Base-by-base conservation (phyloP, 1,140 invertebrate genomes). In the Achatina immaculata region DNA sequence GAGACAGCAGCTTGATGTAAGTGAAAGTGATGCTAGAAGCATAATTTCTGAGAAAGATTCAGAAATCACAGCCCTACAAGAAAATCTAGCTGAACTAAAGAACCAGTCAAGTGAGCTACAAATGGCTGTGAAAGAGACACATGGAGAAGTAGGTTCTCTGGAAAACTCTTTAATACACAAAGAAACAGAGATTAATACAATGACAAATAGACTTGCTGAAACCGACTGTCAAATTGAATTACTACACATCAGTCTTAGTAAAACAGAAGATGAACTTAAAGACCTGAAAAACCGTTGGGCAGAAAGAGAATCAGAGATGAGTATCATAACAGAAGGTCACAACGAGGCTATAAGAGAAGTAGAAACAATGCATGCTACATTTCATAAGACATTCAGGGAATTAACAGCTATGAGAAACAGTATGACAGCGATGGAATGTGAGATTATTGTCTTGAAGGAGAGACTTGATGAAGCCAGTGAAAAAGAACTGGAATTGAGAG, bases 231-330 rank as follows among this genome's bases (percentile, higher is more conserved):
- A 62, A 16, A 62, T 1, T 2, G n/a, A 62, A 6, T 6, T 19
- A 34, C 21, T 62, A 34, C 58, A 62, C 4, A 34, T 1, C 4
- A 34, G 1, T 19, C n/a, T 62, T 31, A 62, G 9, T 31, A 1
- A 62, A 62, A 62, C n/a, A 9, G 34, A 81, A 40, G 74, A 77
- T 28, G 80, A 81, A 21, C 31, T 71, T 45, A 36, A 73, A 40
- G 45, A 45, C 9, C 31, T 48, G 36, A 48, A 75, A 40, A 45
- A 62, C 1, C 28, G 1, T 34, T 1, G 4, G 7, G 21, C 42
- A 19, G 42, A 42, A 11, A 69, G 7, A 69, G 68, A 69, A 28
- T 19, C 7, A 1, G 68, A 69, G 68, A 42, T 42, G 4, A 40
- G n/a, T 1, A 42, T 9, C 42, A 7, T 42, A 9, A 69, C 1